A percentile compares a stretch with the other conserved stretches of the same genome.
Conservation (phyloP, 2,888 invertebrate species). For the Parnassius mnemosyne region DNA sequence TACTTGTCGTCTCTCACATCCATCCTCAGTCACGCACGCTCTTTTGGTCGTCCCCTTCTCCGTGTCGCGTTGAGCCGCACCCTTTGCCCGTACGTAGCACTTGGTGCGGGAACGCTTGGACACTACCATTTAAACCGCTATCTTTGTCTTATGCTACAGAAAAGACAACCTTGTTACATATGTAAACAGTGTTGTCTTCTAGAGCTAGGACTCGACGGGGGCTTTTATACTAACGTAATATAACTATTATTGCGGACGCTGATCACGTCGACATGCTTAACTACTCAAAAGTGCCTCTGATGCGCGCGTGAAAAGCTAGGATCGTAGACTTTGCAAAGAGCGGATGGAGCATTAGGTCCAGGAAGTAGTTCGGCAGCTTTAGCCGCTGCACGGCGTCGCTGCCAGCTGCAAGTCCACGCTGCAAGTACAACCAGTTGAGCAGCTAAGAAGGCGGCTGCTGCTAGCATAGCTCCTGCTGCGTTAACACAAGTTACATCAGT, state of each 20-base stretch:
- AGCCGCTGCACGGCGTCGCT: conserved; percentile 85
- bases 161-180: conserved; percentile 45
- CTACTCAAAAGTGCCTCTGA: conserved; percentile 76
- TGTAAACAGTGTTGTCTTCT: conserved; percentile 47
- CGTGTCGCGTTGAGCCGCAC: conserved; percentile 57
- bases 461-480: conserved; percentile 89
- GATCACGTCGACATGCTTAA: conserved; percentile 65
- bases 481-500: conserved; percentile 85
- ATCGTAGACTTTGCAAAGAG: conserved; percentile 93
- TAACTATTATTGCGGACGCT: conserved; percentile 76
- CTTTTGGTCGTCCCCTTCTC: conserved; percentile 75
- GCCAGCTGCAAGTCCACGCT: conserved; percentile 94
- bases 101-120: conserved; percentile 59
- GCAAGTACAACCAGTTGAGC: conserved; percentile 93
- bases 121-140: conserved; percentile 70
- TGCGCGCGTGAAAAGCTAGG: conserved; percentile 90
- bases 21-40: conserved; percentile 71
- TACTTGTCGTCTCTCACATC: conserved; percentile 53
- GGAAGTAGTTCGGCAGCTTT: conserved; percentile 85
- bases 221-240: conserved; percentile 72
- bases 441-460: conserved; percentile 91
- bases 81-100: conserved; percentile 52
- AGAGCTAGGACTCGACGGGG: conserved; percentile 68
- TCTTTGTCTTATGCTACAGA: conserved; percentile 63
- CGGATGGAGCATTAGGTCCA: conserved; percentile 78